Evolutionary conservation across 2,797 vertebrate genomes (phyloP).

Genomic region (Muscicapa comitata): DNA sequence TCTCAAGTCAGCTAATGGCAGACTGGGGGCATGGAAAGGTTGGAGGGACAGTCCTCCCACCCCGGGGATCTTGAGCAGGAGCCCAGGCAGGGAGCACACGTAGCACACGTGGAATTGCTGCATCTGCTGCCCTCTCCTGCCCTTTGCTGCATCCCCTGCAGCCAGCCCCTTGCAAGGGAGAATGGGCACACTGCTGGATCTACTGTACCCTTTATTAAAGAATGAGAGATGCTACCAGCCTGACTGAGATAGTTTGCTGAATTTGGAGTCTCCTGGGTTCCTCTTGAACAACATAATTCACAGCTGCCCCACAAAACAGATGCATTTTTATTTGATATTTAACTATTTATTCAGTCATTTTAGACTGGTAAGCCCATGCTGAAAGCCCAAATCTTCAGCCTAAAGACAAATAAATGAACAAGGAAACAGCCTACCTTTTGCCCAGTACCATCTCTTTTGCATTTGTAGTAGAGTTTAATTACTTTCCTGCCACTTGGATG

Average conservation of each 20-base stretch:
- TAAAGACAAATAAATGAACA: neutral
- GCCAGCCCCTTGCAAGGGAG: neutral
- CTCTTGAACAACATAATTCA: neutral
- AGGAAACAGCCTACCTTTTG: neutral
- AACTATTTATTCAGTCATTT: neutral
- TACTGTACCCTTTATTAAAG: neutral
- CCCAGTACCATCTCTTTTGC: neutral
- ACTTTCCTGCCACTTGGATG: neutral
- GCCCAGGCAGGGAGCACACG: neutral
- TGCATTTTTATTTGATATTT: neutral
- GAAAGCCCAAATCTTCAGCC: neutral
- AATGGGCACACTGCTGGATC: neutral
- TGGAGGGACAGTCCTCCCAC: neutral
- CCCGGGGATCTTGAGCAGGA: neutral
- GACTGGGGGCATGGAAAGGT: neutral
- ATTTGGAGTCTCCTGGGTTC: neutral
- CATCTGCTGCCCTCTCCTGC: neutral
- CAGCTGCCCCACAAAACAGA: neutral
- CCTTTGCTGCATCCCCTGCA: neutral
- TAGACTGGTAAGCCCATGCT: neutral
- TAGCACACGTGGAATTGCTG: neutral
- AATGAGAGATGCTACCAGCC: neutral
- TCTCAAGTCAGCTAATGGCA: neutral
- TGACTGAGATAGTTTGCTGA: neutral
- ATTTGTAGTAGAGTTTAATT: neutral